These are phyloP conservation scores for Bombus picipes DNA, from an alignment of 1,140 invertebrate species.

Conservation along the genomic window DNA sequence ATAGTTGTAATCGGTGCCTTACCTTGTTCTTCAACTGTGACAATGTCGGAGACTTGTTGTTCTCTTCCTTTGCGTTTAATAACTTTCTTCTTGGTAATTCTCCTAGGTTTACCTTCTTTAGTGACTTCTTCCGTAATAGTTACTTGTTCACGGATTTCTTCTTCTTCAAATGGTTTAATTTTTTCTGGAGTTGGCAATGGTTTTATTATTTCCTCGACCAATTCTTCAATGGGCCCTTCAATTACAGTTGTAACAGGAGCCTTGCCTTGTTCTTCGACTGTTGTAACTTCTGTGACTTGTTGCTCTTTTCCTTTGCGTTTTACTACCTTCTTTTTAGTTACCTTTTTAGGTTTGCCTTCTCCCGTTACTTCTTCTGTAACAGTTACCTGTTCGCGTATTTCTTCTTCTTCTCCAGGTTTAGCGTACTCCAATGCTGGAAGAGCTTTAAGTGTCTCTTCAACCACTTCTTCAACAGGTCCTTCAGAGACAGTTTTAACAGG, in stretches of 20 bases:
- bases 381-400: slow-evolving; percentile 42
- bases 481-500: slow-evolving; percentile 37
- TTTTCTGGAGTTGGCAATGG: slow-evolving; percentile 38
- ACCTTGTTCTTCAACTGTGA: slow-evolving; percentile 55
- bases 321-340: slow-evolving; percentile 75
- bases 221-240: slow-evolving; percentile 69
- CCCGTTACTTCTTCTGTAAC: slow-evolving; percentile 60
- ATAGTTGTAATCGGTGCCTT: slow-evolving; percentile 39
- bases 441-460: slow-evolving; percentile 15
- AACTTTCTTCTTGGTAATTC: slow-evolving; percentile 61
- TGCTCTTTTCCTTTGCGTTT: slow-evolving; percentile 73
- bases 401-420: slow-evolving; percentile 53
- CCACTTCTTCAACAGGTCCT: slow-evolving; percentile 71
- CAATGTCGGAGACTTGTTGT: slow-evolving; percentile 55
- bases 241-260: slow-evolving; percentile 66
- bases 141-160: slow-evolving; percentile 71
- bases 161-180: neutral
- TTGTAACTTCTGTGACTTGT: slow-evolving; percentile 74
- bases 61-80: slow-evolving; percentile 55
- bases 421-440: slow-evolving; percentile 62
- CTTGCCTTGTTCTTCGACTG: slow-evolving; percentile 70
- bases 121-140: slow-evolving; percentile 75
- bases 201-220: slow-evolving; percentile 40
- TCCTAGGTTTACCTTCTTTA: slow-evolving; percentile 76
- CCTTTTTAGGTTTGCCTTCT: slow-evolving; percentile 56